Percentiles rank a stretch among this genome's conserved stretches.
phyloP scores from a whole-genome alignment of 2,888 invertebrate genomes.

The Odontothrips loti region DNA sequence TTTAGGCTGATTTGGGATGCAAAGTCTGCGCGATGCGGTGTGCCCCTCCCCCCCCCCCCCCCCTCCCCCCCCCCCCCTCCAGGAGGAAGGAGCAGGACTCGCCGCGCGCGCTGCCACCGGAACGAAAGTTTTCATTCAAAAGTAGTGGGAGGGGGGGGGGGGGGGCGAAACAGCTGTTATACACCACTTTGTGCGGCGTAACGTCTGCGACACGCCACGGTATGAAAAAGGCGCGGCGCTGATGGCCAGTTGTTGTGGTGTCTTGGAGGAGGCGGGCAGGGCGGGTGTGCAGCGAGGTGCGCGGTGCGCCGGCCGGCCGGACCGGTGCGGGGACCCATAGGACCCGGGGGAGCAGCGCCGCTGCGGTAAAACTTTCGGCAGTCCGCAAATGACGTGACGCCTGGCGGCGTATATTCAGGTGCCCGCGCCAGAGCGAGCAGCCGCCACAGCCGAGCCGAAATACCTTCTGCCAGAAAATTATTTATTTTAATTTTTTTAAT shows the following conservation, averaged over 20 bases:
- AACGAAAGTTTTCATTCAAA: conserved; percentile 3
- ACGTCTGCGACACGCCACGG: background rate
- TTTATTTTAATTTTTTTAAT: no score
- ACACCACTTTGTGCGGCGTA: background rate
- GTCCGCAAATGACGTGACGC: no score
- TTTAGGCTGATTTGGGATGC: conserved; percentile 21
- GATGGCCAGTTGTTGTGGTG: no score
- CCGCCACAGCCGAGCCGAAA: no score
- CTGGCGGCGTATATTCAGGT: no score
- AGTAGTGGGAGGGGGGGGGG: no score
- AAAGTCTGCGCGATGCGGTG: background rate
- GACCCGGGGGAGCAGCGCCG: background rate
- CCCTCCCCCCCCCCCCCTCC: background rate
- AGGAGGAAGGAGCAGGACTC: no score
- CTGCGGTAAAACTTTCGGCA: no score
- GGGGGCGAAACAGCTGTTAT: background rate
- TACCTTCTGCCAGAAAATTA: no score
- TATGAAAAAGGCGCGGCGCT: no score
- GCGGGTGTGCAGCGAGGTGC: background rate
- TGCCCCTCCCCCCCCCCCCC: background rate
- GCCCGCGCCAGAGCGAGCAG: no score
- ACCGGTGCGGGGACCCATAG: background rate
- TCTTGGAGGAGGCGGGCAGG: background rate
- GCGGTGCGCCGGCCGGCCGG: background rate
- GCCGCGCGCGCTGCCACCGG: background rate